phyloP scores from a whole-genome alignment of 2,797 vertebrate genomes.

The Danio choprae region DNA sequence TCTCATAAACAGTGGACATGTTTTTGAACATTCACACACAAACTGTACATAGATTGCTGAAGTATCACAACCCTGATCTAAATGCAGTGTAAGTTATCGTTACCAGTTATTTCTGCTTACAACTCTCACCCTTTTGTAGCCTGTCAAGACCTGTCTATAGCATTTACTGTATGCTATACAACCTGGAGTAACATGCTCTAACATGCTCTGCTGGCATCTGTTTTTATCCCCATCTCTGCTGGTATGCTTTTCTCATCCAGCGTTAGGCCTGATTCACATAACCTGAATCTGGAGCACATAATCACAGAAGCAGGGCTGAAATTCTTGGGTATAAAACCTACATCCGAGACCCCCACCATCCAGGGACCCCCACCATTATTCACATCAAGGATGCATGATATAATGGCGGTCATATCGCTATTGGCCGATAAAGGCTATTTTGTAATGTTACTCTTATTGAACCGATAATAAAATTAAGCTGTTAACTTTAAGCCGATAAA shows the following conservation, averaged over 20 bases:
- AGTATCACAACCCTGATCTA: slow-evolving; percentile 11
- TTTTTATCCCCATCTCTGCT: slow-evolving; percentile 8
- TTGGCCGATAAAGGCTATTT: too few relatives aligned
- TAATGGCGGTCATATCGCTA: too few relatives aligned
- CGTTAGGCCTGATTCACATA: neutral
- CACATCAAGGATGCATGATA: too few relatives aligned
- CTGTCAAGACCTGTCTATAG: slow-evolving; percentile 32
- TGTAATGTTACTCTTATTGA: too few relatives aligned
- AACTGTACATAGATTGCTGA: neutral
- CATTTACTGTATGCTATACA: neutral
- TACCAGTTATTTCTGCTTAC: neutral
- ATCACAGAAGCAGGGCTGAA: too few relatives aligned
- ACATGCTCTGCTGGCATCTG: slow-evolving; percentile 38
- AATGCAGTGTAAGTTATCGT: slow-evolving; percentile 11
- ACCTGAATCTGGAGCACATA: too few relatives aligned
- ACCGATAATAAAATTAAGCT: too few relatives aligned
- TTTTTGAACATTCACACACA: slow-evolving; percentile 13
- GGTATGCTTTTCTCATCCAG: neutral
- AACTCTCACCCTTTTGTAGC: neutral
- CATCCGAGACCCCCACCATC: too few relatives aligned
- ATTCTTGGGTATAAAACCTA: too few relatives aligned
- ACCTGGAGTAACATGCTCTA: slow-evolving; percentile 22
- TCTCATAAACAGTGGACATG: neutral
- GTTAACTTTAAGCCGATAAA: too few relatives aligned
- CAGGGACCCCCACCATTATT: too few relatives aligned